Percentiles rank a stretch among this genome's conserved stretches.
Conservation (phyloP, 2,113 vertebrate genomes). For the Ammodytes marinus region DNA sequence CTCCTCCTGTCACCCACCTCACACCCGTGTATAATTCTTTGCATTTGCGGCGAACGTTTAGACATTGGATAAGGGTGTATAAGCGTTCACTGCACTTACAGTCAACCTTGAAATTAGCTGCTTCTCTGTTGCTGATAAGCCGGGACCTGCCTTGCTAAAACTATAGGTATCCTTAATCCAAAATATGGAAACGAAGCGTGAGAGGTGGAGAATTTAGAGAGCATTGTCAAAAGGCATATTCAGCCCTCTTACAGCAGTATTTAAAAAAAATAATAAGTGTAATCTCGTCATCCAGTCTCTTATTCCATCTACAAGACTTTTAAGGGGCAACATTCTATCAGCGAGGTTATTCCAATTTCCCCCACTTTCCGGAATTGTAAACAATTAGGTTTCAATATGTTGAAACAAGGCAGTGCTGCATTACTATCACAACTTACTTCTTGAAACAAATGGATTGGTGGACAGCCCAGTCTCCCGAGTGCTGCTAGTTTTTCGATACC, state of each 20-base stretch:
- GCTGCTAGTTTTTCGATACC: neutral
- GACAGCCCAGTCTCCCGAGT: neutral
- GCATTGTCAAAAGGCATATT: neutral
- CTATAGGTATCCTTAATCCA: conserved; percentile 4
- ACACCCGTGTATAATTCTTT: conserved; percentile 12
- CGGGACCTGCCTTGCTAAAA: neutral
- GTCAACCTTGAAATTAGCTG: conserved; percentile 57
- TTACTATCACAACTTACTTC: neutral
- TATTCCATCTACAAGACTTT: conserved; percentile 1
- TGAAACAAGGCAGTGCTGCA: neutral
- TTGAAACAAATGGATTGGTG: neutral
- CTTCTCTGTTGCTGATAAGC: conserved; percentile 16
- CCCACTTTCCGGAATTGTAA: neutral
- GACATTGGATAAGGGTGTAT: conserved; percentile 30
- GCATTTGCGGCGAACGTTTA: conserved; percentile 7
- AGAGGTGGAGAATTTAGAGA: neutral
- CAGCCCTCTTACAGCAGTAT: neutral
- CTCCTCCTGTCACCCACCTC: conserved; percentile 13
- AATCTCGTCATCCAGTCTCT: neutral
- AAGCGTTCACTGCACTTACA: conserved; percentile 31
- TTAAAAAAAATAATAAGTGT: neutral
- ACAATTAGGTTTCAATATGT: neutral
- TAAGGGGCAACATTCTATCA: neutral
- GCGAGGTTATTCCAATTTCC: neutral
- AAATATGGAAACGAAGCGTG: conserved; percentile 24